A percentile compares a stretch with the other conserved stretches of the same genome.
Conservation (phyloP, 2,113 vertebrate genomes). For the Ondatra zibethicus region DNA sequence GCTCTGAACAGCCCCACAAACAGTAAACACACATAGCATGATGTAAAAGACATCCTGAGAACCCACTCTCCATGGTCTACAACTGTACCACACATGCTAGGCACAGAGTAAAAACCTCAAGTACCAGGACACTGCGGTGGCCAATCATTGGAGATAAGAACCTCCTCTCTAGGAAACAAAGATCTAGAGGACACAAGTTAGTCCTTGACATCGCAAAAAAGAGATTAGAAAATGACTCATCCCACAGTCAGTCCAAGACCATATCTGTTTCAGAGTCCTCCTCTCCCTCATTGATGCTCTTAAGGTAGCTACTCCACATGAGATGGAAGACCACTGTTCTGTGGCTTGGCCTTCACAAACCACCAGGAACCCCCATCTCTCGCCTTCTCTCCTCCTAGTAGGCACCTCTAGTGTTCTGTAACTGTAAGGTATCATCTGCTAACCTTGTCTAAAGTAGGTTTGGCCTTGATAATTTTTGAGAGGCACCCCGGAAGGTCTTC, state of each 20-base stretch:
- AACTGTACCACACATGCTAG: background rate
- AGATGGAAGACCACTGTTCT: background rate
- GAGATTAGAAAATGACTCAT: background rate
- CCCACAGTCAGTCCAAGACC: background rate
- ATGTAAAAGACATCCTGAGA: background rate
- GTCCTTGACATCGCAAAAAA: background rate
- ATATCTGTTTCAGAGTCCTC: background rate
- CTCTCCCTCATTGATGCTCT: background rate
- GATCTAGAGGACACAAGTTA: background rate
- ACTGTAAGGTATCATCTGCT: background rate
- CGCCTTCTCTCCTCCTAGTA: background rate
- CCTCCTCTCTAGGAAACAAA: background rate
- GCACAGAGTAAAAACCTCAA: rapidly evolving
- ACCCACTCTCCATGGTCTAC: background rate
- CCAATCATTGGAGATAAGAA: background rate
- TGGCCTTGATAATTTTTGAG: background rate
- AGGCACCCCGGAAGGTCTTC: background rate
- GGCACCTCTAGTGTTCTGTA: background rate
- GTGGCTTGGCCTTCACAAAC: background rate
- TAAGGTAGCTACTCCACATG: background rate
- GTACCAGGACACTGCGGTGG: rapidly evolving
- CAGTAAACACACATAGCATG: too few relatives aligned
- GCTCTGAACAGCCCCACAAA: background rate
- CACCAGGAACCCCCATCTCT: background rate
- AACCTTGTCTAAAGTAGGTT: background rate